Conservation (phyloP, 2,797 vertebrate species). For the Lepidocolaptes lacrymiger region DNA sequence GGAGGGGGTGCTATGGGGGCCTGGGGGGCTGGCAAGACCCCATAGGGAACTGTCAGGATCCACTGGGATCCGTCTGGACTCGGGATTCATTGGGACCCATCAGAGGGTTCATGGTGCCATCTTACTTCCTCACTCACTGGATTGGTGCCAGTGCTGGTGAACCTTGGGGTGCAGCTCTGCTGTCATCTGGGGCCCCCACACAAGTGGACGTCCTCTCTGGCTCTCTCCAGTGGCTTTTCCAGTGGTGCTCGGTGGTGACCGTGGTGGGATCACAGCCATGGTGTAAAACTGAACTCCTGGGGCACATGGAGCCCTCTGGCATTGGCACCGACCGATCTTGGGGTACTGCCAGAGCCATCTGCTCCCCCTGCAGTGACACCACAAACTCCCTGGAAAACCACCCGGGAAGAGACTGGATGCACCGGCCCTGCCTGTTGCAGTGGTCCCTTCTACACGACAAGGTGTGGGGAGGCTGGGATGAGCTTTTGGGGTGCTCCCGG, state of each 20-base stretch:
- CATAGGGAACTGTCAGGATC: not conserved
- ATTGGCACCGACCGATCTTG: not conserved
- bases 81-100: not conserved
- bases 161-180: not conserved
- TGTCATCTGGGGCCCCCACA: not conserved
- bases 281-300: not conserved
- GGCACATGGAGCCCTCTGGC: not conserved
- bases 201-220: not conserved
- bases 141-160: not conserved
- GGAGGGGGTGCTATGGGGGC: not conserved
- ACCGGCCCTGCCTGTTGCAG: not conserved
- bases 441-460: accelerated
- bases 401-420: not conserved
- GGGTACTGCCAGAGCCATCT: not conserved
- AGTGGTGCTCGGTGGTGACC: not conserved
- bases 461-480: not conserved
- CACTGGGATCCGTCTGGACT: not conserved
- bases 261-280: accelerated
- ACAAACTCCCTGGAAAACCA: not conserved
- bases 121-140: not conserved
- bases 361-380: not conserved
- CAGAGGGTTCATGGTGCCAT: not conserved
- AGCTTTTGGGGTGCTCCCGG: not conserved
- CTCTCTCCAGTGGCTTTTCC: not conserved
- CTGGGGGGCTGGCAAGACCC: accelerated